A percentile compares a stretch with the other conserved stretches of the same genome.
Evolutionary conservation across 2,797 vertebrate genomes (phyloP).

Genomic region (Artibeus lituratus): DNA sequence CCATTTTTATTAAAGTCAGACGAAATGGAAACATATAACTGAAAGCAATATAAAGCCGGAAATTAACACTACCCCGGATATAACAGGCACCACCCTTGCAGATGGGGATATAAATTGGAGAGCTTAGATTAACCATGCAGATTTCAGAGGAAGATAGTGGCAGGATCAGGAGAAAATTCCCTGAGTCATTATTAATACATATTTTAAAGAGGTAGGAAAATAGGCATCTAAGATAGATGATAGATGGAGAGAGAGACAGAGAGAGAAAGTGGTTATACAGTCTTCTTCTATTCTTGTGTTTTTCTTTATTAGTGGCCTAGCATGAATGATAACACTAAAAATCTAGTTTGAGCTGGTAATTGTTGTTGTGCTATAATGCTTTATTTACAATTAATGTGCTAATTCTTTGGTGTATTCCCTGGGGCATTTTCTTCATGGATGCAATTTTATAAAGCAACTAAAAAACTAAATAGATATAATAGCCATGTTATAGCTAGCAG

Average conservation of each 20-base stretch:
- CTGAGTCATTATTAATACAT: not conserved
- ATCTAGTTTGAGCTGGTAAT: constrained; percentile 2
- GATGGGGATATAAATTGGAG: not conserved
- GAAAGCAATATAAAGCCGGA: not conserved
- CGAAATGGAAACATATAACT: constrained; percentile 21
- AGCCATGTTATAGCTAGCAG: not conserved
- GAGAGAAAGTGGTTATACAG: not conserved
- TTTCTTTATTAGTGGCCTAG: not conserved
- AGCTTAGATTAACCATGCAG: not conserved
- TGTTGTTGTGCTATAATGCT: constrained; percentile 28
- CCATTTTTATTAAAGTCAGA: constrained; percentile 8
- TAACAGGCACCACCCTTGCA: not conserved
- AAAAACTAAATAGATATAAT: constrained; percentile 31
- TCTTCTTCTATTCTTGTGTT: not conserved
- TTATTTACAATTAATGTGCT: constrained; percentile 49
- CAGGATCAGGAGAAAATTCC: not conserved
- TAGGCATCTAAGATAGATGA: not conserved
- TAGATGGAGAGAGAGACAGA: not conserved
- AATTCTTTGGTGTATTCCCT: constrained; percentile 39
- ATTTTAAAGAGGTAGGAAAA: not conserved
- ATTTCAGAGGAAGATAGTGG: not conserved
- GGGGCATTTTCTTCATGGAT: constrained; percentile 24
- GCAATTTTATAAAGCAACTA: constrained; percentile 34
- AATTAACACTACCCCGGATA: not conserved
- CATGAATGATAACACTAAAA: constrained; percentile 4